Percentiles rank a stretch among this genome's conserved stretches.
phyloP scores from a whole-genome alignment of 2,113 vertebrate species.

The Gobio gobio region DNA sequence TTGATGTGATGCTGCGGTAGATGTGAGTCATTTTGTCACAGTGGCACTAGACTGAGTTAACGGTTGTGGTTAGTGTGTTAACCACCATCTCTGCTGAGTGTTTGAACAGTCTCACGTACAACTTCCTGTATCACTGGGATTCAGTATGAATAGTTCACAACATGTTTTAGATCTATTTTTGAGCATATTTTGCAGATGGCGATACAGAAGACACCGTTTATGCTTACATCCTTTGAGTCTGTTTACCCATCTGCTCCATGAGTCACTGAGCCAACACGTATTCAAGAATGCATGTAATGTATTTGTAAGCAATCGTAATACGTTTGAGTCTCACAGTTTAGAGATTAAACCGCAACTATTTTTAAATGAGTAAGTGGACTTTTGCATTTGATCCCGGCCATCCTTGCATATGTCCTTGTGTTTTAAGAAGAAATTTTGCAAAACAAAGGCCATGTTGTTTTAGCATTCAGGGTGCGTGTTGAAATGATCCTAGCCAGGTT shows the following conservation, averaged over 20 bases:
- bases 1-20: not conserved
- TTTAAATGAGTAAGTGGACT: constrained; percentile 25
- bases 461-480: constrained; percentile 37
- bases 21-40: constrained; percentile 23
- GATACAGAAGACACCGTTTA: not conserved
- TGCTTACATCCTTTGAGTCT: not conserved
- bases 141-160: not conserved
- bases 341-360: constrained; percentile 6
- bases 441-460: constrained; percentile 48
- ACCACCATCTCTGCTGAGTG: not conserved
- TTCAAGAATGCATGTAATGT: constrained; percentile 2
- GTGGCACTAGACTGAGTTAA: constrained; percentile 29
- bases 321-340: not conserved
- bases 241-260: constrained; percentile 4
- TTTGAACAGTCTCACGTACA: not conserved
- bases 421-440: constrained; percentile 39
- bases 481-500: constrained; percentile 44
- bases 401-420: constrained; percentile 7
- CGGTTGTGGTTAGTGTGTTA: not conserved
- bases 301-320: constrained; percentile 15
- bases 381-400: not conserved
- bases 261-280: constrained; percentile 12
- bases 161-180: not conserved
- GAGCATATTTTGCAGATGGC: constrained; percentile 15
- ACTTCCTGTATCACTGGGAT: not conserved